Conservation (phyloP, 1,140 invertebrate genomes). For the Neuroterus valhalla region DNA sequence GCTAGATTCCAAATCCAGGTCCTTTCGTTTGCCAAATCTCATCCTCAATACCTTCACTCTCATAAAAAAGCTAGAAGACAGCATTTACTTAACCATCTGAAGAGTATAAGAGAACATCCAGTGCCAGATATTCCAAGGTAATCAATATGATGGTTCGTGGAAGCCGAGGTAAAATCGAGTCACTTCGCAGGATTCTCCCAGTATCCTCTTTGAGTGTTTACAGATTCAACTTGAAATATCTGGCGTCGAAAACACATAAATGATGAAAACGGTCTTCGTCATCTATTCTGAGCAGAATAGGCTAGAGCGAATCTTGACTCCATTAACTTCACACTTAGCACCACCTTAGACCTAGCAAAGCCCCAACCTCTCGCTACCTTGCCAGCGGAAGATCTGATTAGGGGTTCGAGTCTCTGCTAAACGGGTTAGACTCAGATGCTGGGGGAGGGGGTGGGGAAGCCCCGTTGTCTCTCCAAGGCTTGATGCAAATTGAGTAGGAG, state of each 20-base stretch:
- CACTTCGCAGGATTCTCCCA: slow-evolving; percentile 20
- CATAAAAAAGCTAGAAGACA: too few relatives aligned
- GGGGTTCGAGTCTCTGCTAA: slow-evolving; percentile 74
- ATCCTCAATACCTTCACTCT: too few relatives aligned
- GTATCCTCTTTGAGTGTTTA: neutral
- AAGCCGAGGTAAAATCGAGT: neutral
- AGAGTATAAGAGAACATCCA: too few relatives aligned
- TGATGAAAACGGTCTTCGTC: slow-evolving; percentile 39
- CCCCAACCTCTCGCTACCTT: slow-evolving; percentile 52
- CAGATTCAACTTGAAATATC: slow-evolving; percentile 4
- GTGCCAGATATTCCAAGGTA: too few relatives aligned
- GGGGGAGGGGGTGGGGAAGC: slow-evolving; percentile 46
- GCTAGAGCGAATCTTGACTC: slow-evolving; percentile 71
- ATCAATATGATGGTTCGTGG: too few relatives aligned
- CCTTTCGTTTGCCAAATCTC: too few relatives aligned
- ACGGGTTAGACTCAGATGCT: slow-evolving; percentile 71
- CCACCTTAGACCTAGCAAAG: slow-evolving; percentile 58
- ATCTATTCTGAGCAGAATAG: slow-evolving; percentile 25
- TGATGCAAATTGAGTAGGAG: slow-evolving; percentile 74
- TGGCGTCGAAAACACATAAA: slow-evolving; percentile 40
- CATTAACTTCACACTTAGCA: slow-evolving; percentile 76
- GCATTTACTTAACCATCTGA: too few relatives aligned
- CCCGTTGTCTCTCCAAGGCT: slow-evolving; percentile 51
- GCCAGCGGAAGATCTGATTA: slow-evolving; percentile 73
- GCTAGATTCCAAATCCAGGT: too few relatives aligned